Evolutionary conservation across 2,888 invertebrate species (phyloP).

Genomic region (Xestia rhomboidea): DNA sequence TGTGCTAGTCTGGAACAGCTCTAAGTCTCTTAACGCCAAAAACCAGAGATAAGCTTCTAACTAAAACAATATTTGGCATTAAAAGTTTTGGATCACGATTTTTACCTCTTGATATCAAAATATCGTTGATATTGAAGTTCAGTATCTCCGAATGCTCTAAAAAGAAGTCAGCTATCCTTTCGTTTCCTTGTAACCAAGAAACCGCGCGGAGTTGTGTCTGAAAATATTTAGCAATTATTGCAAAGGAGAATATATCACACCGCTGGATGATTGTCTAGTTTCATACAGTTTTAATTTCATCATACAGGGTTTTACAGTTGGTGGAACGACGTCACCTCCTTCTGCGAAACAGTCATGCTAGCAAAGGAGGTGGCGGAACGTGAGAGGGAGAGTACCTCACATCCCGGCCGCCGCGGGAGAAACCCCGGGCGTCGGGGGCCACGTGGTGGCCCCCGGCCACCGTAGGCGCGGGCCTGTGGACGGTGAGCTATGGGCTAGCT

Average conservation of each 20-base stretch:
- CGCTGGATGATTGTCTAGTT: not conserved
- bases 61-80: not conserved
- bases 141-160: conserved; percentile 84
- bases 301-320: too few species aligned
- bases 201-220: conserved; percentile 86
- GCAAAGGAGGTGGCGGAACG: too few species aligned
- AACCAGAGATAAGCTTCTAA: not conserved
- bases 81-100: not conserved
- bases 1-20: not conserved
- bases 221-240: conserved; percentile 23
- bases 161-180: conserved; percentile 85
- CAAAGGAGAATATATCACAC: not conserved
- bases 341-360: too few species aligned
- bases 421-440: too few species aligned
- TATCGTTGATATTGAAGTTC: conserved; percentile 84
- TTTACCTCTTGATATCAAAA: conserved; percentile 84
- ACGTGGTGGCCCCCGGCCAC: too few species aligned
- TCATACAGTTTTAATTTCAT: not conserved
- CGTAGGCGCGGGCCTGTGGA: too few species aligned
- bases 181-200: conserved; percentile 87
- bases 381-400: too few species aligned
- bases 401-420: too few species aligned
- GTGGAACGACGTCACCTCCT: too few species aligned
- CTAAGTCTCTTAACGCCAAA: not conserved
- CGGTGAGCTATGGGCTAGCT: too few species aligned